Base-by-base conservation (phyloP, 2,113 vertebrate genomes). In the Crotophaga sulcirostris region DNA sequence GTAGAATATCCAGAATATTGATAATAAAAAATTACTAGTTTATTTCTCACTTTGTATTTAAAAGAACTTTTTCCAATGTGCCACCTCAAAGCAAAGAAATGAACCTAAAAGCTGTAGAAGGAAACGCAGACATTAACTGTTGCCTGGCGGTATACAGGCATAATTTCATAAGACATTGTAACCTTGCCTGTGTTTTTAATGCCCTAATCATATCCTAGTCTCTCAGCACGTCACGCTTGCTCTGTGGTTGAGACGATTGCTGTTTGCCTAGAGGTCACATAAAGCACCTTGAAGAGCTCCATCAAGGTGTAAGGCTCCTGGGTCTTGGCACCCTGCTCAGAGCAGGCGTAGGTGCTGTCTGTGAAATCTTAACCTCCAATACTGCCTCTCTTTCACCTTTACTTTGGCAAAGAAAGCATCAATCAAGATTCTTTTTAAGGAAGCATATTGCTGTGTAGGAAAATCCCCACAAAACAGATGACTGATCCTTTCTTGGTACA, bases 401-500 rank as follows among this genome's bases (percentile, higher is more conserved):
- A 52, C 12, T 84, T 74, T 72, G 70, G 25, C 38, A 75, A 83
- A 69, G 36, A 44, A 49, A 59, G 62, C 33, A 92, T 59, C 23
- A 80, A 7, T 42, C 29, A 67, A 29, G 5, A 28, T 91, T 84
- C 34, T 68, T 94, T 89, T 77, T 74, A 51, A 28, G 31, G 69
- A 85, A 89, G 24, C 44, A 58, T 79, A 38, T 68, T 87, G 33
- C n/a, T 79, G n/a, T 36, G 45, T 85, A 84, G 56, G 85, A 90
- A 95, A 88, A 75, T 66, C 72, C 62, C 19, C 44, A 62, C n/a
- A 64, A 95, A 94, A 45, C 72, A 87, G 89, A 80, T 80, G 58
- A 94, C 67, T 70, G 88, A 90, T 77, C 23, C 68, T 56, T 77
- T 81, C 64, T 80, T 25, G 42, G 8, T 79, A 69, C 17, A 49